Conservation (phyloP, 2,113 vertebrate genomes). For the Tachysurus vachellii region DNA sequence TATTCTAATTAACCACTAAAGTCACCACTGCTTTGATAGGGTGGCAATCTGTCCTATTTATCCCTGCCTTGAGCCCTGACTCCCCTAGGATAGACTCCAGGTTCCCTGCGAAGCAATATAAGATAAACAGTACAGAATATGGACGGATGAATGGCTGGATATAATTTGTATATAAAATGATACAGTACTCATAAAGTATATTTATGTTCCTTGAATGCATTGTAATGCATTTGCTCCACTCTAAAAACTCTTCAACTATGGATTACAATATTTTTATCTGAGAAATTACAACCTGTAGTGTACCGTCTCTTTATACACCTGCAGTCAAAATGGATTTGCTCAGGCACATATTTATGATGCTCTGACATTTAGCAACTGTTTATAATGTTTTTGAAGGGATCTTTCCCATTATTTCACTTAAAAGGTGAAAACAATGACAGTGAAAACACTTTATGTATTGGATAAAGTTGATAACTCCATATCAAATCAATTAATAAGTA, state of each 20-base stretch:
- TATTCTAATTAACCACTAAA: too few species aligned
- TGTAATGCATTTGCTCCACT: neutral
- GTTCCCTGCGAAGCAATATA: too few species aligned
- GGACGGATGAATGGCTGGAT: too few species aligned
- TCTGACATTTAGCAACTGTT: neutral
- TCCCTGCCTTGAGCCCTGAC: too few species aligned
- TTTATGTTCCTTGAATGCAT: neutral
- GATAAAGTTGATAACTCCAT: neutral
- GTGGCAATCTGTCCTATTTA: too few species aligned
- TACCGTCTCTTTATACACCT: neutral
- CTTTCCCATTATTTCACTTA: neutral
- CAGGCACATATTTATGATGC: neutral
- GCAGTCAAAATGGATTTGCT: neutral
- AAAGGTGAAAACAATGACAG: neutral
- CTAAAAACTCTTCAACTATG: neutral
- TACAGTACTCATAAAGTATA: neutral
- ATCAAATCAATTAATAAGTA: neutral
- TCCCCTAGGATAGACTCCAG: too few species aligned
- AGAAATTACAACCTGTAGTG: neutral
- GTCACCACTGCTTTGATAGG: too few species aligned
- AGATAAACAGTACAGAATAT: too few species aligned
- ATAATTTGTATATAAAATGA: neutral
- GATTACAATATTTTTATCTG: neutral
- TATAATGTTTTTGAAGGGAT: neutral
- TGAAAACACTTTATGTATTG: neutral